Evolutionary conservation across 2,113 vertebrate genomes (phyloP).

Genomic region (Mellivora capensis): DNA sequence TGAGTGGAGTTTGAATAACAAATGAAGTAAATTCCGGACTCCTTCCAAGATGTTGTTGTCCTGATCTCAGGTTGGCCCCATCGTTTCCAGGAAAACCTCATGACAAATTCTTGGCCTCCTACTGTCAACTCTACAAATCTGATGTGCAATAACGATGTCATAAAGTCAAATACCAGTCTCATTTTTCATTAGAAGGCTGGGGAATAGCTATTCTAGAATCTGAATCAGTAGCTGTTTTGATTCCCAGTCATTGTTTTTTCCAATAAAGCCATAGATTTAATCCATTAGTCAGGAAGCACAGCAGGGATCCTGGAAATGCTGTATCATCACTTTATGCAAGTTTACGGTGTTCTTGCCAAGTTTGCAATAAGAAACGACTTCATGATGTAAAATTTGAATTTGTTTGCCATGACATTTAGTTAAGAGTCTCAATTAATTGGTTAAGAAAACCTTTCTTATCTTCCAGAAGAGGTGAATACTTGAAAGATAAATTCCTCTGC

Average conservation of each 20-base stretch:
- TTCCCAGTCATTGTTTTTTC: neutral
- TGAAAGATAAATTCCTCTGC: conserved; percentile 53
- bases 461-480: conserved; percentile 45
- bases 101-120: neutral
- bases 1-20: neutral
- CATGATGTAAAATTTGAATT: conserved; percentile 29
- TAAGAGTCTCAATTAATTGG: conserved; percentile 61
- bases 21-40: neutral
- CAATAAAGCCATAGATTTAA: neutral
- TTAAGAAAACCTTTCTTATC: conserved; percentile 60
- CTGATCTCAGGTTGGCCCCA: neutral
- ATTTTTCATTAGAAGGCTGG: neutral
- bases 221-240: neutral
- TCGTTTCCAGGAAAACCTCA: neutral
- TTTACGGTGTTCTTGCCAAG: conserved; percentile 1
- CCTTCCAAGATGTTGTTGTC: neutral
- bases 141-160: neutral
- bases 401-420: conserved; percentile 48
- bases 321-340: neutral
- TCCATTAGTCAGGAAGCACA: neutral
- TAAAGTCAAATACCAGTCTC: neutral
- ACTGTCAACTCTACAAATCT: neutral
- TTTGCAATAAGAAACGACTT: conserved; percentile 25
- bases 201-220: neutral
- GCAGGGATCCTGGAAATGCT: neutral